Evolutionary conservation across 1,140 invertebrate species (phyloP).

Genomic region (Drosophila takahashii): DNA sequence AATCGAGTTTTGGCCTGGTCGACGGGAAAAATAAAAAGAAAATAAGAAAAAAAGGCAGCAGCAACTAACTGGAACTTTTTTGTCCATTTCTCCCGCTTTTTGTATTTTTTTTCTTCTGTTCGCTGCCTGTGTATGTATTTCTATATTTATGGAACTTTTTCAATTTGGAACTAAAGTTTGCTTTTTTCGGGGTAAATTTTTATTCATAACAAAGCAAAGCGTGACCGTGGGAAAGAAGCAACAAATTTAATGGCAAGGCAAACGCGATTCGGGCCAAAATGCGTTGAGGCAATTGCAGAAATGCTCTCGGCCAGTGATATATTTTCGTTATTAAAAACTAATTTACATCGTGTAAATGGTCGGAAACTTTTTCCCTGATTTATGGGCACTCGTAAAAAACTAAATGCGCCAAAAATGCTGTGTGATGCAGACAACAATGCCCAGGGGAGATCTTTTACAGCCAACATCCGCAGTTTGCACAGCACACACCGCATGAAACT

Average conservation of each 20-base stretch:
- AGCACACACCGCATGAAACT: conserved; percentile 11
- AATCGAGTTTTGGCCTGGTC: conserved; percentile 69
- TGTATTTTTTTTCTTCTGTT: conserved; percentile 6
- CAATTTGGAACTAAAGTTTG: conserved; percentile 82
- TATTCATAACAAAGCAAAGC: conserved; percentile 80
- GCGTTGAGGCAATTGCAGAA: conserved; percentile 34
- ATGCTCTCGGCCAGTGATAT: conserved; percentile 47
- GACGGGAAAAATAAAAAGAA: conserved; percentile 45
- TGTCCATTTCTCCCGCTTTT: conserved; percentile 29
- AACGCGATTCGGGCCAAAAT: conserved; percentile 1
- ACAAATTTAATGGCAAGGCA: conserved; percentile 54
- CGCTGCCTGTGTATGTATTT: conserved; percentile 57
- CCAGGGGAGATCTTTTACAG: conserved; percentile 6
- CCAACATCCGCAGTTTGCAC: conserved; percentile 2
- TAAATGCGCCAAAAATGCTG: conserved; percentile 38
- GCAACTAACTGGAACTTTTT: conserved; percentile 68
- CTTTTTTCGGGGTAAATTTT: conserved; percentile 69
- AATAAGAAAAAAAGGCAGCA: conserved; percentile 15
- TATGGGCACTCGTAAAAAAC: conserved; percentile 46
- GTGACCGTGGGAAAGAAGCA: conserved; percentile 59
- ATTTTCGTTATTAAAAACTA: conserved; percentile 67
- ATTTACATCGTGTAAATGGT: conserved; percentile 66
- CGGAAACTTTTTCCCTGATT: conserved; percentile 40
- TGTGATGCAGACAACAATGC: conserved; percentile 26
- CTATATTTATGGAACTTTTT: conserved; percentile 83